A percentile compares a stretch with the other conserved stretches of the same genome.
Evolutionary conservation across 2,797 vertebrate species (phyloP).

Genomic region (Rousettus madagascariensis): DNA sequence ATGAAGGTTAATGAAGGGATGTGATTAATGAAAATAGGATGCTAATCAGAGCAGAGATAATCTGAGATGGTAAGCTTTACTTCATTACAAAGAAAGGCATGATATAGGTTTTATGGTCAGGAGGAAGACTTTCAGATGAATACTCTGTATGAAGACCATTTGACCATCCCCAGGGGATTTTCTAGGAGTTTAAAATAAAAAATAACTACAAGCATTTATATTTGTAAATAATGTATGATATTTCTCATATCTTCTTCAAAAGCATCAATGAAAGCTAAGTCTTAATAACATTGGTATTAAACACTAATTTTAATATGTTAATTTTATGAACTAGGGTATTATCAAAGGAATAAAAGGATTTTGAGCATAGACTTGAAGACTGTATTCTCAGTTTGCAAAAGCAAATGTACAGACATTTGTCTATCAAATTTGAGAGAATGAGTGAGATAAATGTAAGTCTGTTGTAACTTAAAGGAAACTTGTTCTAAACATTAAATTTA

Average conservation of each 20-base stretch:
- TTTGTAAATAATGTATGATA: background rate
- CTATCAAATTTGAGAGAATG: background rate
- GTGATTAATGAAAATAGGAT: background rate
- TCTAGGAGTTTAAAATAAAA: background rate
- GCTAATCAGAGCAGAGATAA: background rate
- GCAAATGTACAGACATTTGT: background rate
- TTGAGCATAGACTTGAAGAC: background rate
- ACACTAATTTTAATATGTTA: background rate
- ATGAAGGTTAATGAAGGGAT: background rate
- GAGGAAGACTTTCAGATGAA: background rate
- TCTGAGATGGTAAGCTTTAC: background rate
- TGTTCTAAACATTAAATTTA: background rate
- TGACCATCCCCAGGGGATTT: background rate
- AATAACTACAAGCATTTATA: background rate
- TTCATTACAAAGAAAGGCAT: background rate
- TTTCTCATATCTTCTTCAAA: conserved; percentile 19
- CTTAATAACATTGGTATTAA: background rate
- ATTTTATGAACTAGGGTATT: conserved; percentile 31
- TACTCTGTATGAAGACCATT: background rate
- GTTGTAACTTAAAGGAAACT: background rate
- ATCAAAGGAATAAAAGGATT: background rate
- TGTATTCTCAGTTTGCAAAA: background rate
- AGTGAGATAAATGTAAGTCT: background rate
- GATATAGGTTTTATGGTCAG: background rate
- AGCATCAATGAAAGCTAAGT: background rate